phyloP scores from a whole-genome alignment of 2,888 invertebrate species.

The Theodoxus fluviatilis region DNA sequence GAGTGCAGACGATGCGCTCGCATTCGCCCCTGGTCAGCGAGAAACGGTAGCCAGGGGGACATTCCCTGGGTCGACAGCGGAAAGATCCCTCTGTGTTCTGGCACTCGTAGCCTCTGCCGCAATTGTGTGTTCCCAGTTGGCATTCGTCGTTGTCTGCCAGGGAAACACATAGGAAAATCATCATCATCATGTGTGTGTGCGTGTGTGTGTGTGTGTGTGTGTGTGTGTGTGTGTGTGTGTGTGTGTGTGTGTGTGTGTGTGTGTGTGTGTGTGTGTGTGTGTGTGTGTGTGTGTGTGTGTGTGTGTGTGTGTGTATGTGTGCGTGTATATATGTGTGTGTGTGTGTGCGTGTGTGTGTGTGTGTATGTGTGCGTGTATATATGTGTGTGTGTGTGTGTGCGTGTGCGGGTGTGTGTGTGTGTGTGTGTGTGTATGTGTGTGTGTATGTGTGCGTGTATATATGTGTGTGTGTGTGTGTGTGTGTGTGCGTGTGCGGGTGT shows the following conservation, averaged over 20 bases:
- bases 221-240: constrained; percentile 17
- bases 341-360: too few species aligned
- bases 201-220: background rate
- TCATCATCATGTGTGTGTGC: background rate
- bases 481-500: too few species aligned
- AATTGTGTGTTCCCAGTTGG: constrained; percentile 76
- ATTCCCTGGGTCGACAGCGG: constrained; percentile 65
- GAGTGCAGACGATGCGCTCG: too few species aligned
- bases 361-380: too few species aligned
- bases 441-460: too few species aligned
- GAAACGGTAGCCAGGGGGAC: too few species aligned
- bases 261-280: constrained; percentile 19
- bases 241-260: constrained; percentile 18
- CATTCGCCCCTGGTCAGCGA: too few species aligned
- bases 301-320: constrained; percentile 3
- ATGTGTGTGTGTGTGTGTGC: too few species aligned
- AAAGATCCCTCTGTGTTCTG: constrained; percentile 78
- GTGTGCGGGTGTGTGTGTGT: too few species aligned
- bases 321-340: too few species aligned
- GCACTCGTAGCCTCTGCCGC: constrained; percentile 79
- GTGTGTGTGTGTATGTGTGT: too few species aligned
- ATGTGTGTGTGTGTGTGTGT: too few species aligned
- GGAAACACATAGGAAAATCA: background rate
- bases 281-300: background rate
- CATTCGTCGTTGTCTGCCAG: constrained; percentile 86